Evolutionary conservation across 2,888 invertebrate genomes (phyloP).

Genomic region (Lypha dubia): DNA sequence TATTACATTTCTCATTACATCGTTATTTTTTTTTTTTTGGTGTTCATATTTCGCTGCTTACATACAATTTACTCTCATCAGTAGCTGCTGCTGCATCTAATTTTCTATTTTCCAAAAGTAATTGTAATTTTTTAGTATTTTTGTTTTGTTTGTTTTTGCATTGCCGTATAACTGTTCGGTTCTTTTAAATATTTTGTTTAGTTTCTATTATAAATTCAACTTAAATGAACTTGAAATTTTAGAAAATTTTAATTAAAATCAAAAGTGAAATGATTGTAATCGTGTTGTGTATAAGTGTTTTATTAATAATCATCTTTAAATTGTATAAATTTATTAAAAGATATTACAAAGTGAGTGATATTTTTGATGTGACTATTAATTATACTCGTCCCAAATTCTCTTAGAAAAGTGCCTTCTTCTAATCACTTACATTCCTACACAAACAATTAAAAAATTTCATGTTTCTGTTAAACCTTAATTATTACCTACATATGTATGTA

Average conservation of each 20-base stretch:
- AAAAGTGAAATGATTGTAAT: conserved; percentile 62
- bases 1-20: background rate
- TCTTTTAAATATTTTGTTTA: conserved; percentile 22
- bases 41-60: background rate
- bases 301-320: conserved; percentile 57
- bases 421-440: no score
- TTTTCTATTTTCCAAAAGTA: conserved; percentile 37
- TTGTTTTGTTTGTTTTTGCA: conserved; percentile 4
- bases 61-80: conserved; percentile 43
- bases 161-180: conserved; percentile 11
- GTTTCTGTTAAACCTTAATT: no score
- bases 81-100: conserved; percentile 39
- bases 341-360: conserved; percentile 66
- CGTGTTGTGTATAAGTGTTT: conserved; percentile 61
- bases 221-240: conserved; percentile 63
- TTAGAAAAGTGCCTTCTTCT: no score
- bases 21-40: no score
- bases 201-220: conserved; percentile 49
- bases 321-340: conserved; percentile 63
- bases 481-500: no score
- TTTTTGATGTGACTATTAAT: background rate
- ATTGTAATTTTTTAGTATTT: conserved; percentile 43
- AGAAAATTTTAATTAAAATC: conserved; percentile 6
- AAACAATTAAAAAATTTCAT: no score
- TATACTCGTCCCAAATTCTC: no score